Base-by-base conservation (phyloP, 2,113 vertebrate genomes). In the Agelaius phoeniceus region DNA sequence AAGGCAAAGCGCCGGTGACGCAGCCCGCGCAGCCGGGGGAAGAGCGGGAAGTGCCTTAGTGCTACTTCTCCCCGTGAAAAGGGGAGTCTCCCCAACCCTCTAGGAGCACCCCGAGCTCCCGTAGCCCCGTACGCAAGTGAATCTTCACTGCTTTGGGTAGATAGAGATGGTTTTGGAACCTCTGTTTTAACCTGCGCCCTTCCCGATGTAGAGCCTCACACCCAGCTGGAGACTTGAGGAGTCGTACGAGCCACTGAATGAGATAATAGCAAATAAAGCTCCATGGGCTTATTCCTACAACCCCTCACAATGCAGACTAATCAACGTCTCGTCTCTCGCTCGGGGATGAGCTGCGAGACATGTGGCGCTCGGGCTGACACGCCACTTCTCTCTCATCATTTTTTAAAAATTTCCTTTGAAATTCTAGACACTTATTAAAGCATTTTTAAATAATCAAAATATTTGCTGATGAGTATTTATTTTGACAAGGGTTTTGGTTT, bases 391-490 rank as follows among this genome's bases (percentile, higher is more conserved):
- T 69, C 80, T 90, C 68, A 12, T 63, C 3, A 2, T 87, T 89
- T 81, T 81, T 18, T 33, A 16, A 1, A 59, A 51, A 80, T 93
- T 87, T 63, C 83, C 81, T 94, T 83, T 88, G 44, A 92, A 96
- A 96, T 90, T 67, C 74, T 93, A 96, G 96, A 72, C 89, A 44
- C 73, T 88, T 94, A 95, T 95, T 96, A 96, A 97, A 97, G 93
- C 68, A 93, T 97, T 98, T 98, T 98, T 76, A 98, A 97, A 96
- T 98, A 97, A 98, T 97, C 96, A 95, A 98, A 98, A 97, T 98
- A 98, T 98, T 98, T 98, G 94, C 97, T 98, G 97, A 98, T 98
- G 97, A 98, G 94, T 98, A 97, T 98, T 98, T 98, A 98, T 98
- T 98, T 98, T 98, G 96, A 97, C 97, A 98, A 97, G 95, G 87